A percentile compares a stretch with the other conserved stretches of the same genome.
Evolutionary conservation across 2,113 vertebrate species (phyloP).

Genomic region (Cathartes aura): DNA sequence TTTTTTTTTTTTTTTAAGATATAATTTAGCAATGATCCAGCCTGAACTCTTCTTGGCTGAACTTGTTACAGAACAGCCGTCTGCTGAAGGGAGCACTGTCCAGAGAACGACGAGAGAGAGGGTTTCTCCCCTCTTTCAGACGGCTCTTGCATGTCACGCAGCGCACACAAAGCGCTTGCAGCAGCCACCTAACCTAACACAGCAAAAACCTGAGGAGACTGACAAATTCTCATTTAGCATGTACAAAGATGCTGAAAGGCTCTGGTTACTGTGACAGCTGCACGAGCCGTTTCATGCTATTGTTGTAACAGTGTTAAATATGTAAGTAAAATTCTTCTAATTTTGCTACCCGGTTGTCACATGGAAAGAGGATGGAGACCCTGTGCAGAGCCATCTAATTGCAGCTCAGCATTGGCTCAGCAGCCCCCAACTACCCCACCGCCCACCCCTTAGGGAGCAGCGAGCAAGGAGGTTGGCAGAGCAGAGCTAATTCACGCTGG

Average conservation of each 20-base stretch:
- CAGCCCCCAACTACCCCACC: not conserved
- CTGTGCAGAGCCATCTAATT: conserved; percentile 5
- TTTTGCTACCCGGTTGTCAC: not conserved
- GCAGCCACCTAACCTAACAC: not conserved
- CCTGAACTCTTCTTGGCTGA: not conserved
- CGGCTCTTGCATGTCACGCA: not conserved
- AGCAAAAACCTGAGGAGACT: not conserved
- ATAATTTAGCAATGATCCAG: not conserved
- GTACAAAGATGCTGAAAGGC: not conserved
- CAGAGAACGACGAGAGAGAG: rapidly evolving
- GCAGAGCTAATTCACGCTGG: conserved; percentile 55
- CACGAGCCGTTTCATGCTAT: not conserved
- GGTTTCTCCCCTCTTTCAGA: not conserved
- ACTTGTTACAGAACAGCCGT: not conserved
- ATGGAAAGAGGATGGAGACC: not conserved
- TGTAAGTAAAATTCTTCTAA: not conserved
- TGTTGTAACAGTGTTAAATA: not conserved
- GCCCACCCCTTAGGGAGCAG: not conserved
- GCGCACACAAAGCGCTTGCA: not conserved
- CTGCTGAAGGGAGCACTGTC: not conserved
- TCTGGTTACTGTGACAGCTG: not conserved
- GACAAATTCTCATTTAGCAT: not conserved
- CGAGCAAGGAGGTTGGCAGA: conserved; percentile 41
- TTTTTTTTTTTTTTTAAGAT: not conserved
- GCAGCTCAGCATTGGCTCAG: conserved; percentile 47